These are phyloP conservation scores for Oryzias sinensis DNA, from an alignment of 2,797 vertebrate genomes.

Conservation along the genomic window DNA sequence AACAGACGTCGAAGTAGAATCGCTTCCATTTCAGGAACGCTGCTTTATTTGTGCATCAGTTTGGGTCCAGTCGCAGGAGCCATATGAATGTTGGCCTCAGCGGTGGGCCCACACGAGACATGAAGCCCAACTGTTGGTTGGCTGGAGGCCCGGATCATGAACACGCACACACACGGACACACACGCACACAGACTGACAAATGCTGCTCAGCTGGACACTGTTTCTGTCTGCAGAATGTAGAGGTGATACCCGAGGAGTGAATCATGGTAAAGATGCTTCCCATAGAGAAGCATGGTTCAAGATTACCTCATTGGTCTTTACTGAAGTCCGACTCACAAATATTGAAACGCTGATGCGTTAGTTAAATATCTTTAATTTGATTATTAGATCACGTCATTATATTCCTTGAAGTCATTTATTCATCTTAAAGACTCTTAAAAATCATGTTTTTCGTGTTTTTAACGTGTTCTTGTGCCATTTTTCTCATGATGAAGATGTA, in stretches of 20 bases:
- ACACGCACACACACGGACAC: not conserved
- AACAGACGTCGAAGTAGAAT: not conserved
- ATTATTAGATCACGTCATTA: no score
- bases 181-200: conserved; percentile 16
- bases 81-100: conserved; percentile 28
- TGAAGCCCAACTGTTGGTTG: conserved; percentile 41
- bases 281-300: no score
- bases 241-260: not conserved
- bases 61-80: conserved; percentile 1
- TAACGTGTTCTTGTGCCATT: no score
- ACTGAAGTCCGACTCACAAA: no score
- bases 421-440: no score
- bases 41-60: conserved; percentile 6
- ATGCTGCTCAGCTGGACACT: conserved; percentile 7
- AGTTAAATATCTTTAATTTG: no score
- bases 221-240: conserved; percentile 9
- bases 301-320: no score
- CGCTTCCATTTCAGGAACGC: conserved; percentile 7
- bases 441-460: no score
- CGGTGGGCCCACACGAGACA: conserved; percentile 21
- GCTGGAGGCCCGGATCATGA: conserved; percentile 34
- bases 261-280: not conserved
- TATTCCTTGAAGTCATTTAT: no score
- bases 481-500: no score
- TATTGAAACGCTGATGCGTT: no score